Evolutionary conservation across 2,113 vertebrate species (phyloP).

Genomic region (Hypocryptadius cinnamomeus): DNA sequence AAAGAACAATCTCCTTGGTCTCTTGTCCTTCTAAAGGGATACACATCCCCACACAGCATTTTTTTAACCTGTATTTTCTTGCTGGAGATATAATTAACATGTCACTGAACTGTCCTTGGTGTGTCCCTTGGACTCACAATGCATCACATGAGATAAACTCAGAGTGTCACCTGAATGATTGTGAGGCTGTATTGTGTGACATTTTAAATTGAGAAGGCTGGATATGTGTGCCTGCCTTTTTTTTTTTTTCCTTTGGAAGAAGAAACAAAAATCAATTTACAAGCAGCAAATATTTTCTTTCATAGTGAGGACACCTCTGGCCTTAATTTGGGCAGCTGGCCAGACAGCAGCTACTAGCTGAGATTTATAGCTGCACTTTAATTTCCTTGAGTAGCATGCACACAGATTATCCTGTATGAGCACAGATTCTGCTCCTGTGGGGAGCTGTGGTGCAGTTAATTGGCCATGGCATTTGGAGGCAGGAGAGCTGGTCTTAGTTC

Average conservation of each 20-base stretch:
- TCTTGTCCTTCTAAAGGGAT: not conserved
- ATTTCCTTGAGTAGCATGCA: slow-evolving; percentile 45
- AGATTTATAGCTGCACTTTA: slow-evolving; percentile 42
- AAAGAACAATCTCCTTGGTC: not conserved
- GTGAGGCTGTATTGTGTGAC: slow-evolving; percentile 16
- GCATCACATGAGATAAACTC: not conserved
- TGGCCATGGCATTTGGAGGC: slow-evolving; percentile 38
- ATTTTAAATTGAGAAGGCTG: slow-evolving; percentile 50
- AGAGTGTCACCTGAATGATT: slow-evolving; percentile 26
- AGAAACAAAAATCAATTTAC: slow-evolving; percentile 59
- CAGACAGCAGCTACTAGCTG: slow-evolving; percentile 38
- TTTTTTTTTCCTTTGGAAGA: not conserved
- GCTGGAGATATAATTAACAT: slow-evolving; percentile 24
- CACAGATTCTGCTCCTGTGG: slow-evolving; percentile 7
- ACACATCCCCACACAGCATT: not conserved
- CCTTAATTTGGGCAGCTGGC: slow-evolving; percentile 54
- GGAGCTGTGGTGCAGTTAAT: slow-evolving; percentile 27
- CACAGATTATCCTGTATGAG: slow-evolving; percentile 34
- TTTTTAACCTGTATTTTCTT: slow-evolving; percentile 10
- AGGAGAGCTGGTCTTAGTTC: not conserved
- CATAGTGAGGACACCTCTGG: slow-evolving; percentile 39
- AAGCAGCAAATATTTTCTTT: slow-evolving; percentile 56
- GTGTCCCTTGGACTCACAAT: not conserved
- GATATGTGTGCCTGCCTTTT: not conserved
- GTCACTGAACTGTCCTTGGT: slow-evolving; percentile 35